Evolutionary conservation across 2,113 vertebrate species (phyloP), one percentile per base, ranked within the genome.

Genomic region (Salvelinus fontinalis): DNA sequence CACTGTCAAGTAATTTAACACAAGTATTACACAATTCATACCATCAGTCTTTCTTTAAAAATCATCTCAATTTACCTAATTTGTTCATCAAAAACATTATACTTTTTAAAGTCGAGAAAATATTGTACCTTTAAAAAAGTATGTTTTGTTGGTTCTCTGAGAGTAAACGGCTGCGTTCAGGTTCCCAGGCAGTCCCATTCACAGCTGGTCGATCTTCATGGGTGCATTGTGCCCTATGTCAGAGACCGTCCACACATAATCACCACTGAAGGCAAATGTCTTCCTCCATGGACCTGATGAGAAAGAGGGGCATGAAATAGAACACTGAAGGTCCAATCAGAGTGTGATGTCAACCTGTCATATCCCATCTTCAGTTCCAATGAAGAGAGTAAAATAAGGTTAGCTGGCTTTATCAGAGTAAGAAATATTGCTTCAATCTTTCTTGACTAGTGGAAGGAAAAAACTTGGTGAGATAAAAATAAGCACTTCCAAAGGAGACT

Each of bases 191-290:
- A 97, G 92, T 1, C 86, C 92, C 27, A 86, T 93, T 96, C 96
- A 97, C 77, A 96, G 87, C 39, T 83, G 83, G 70, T 87, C 83
- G 70, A 94, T 92, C 79, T 78, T 92, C 22, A 95, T 83, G 1
- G 95, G 94, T 16, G 85, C 86, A 65, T 94, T 94, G 77, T 90
- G 75, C 26, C 96, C 95, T 31, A 91, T 78, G n/a, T 95, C 93
- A 5, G 94, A 93, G 82, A 97, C 87, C 0, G 93, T 96, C 96
- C 96, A 97, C 76, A 95, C 91, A 0, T 96, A 96, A 73, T 95
- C 87, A 3, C 96, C 95, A 60, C 94, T 96, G 83, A 97, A 97
- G 20, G 95, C 95, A 78, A 94, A 97, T 1, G 95, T 96, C 86
- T 95, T 95, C 31, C 79, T 89, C 70, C 90, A 92, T 11, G 96